Conservation (phyloP, 1,140 invertebrate species). For the Lysiphlebus fabarum region DNA sequence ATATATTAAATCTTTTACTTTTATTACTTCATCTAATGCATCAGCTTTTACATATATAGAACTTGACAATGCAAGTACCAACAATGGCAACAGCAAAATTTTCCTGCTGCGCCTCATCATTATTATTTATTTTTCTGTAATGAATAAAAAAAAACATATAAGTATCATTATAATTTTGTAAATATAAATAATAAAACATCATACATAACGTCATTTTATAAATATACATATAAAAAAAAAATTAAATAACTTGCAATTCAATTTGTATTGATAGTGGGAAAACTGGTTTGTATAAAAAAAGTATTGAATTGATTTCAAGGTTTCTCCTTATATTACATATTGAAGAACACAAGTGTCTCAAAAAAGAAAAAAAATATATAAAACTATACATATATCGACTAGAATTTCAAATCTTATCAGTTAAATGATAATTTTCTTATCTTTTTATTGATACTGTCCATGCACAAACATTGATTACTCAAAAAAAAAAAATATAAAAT, state of each 20-base stretch:
- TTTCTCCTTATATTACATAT: too few relatives aligned
- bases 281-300: neutral
- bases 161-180: neutral
- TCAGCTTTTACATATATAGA: slow-evolving; percentile 4
- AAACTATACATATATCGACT: too few relatives aligned
- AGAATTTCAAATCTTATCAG: too few relatives aligned
- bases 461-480: too few relatives aligned
- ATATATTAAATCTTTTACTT: neutral
- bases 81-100: slow-evolving; percentile 38
- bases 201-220: neutral
- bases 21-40: slow-evolving; percentile 2
- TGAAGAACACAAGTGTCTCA: too few relatives aligned
- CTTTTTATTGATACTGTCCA: too few relatives aligned
- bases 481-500: too few relatives aligned
- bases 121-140: slow-evolving; percentile 32
- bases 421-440: too few relatives aligned
- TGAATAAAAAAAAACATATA: slow-evolving; percentile 14
- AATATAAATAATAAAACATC: neutral
- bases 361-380: too few relatives aligned
- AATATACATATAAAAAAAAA: neutral
- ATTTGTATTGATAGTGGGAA: neutral
- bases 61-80: slow-evolving; percentile 11
- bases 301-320: too few relatives aligned
- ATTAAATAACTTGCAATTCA: neutral
- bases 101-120: slow-evolving; percentile 39